Conservation (phyloP, 2,888 invertebrate genomes). For the Miltochrista miniata region DNA sequence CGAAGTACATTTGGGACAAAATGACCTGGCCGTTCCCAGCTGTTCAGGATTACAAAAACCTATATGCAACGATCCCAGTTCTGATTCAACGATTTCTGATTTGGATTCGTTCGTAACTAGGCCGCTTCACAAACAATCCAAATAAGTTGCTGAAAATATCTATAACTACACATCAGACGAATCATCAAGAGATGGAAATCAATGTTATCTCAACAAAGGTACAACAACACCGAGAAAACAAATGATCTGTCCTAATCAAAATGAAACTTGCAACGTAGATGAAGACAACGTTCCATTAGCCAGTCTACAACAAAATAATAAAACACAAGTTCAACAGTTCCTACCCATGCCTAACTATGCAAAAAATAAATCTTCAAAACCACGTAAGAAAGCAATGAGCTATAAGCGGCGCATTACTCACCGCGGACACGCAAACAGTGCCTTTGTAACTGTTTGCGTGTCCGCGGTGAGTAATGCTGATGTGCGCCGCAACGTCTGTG, state of each 20-base stretch:
- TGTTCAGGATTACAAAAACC: too few relatives aligned
- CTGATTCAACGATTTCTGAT: background rate
- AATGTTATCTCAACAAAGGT: background rate
- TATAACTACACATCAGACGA: background rate
- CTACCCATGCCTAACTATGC: background rate
- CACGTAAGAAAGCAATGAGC: background rate
- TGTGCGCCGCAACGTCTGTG: too few relatives aligned
- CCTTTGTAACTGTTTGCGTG: too few relatives aligned
- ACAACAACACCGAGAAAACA: background rate
- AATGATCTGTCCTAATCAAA: background rate
- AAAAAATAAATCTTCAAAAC: background rate
- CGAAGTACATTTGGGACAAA: too few relatives aligned
- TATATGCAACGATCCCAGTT: too few relatives aligned
- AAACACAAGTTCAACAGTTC: slow-evolving; percentile 1
- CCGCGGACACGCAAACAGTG: too few relatives aligned
- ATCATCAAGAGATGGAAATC: background rate
- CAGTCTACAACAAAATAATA: background rate
- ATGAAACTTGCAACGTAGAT: background rate
- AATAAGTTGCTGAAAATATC: background rate
- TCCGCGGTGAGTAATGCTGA: too few relatives aligned
- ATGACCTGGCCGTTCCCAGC: too few relatives aligned
- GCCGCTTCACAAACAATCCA: background rate
- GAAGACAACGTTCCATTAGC: slow-evolving; percentile 1
- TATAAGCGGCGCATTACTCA: too few relatives aligned
- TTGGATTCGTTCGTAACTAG: background rate